These are phyloP conservation scores for Benitochromis conjunctus DNA, from an alignment of 2,113 vertebrate genomes.

Conservation along the genomic window DNA sequence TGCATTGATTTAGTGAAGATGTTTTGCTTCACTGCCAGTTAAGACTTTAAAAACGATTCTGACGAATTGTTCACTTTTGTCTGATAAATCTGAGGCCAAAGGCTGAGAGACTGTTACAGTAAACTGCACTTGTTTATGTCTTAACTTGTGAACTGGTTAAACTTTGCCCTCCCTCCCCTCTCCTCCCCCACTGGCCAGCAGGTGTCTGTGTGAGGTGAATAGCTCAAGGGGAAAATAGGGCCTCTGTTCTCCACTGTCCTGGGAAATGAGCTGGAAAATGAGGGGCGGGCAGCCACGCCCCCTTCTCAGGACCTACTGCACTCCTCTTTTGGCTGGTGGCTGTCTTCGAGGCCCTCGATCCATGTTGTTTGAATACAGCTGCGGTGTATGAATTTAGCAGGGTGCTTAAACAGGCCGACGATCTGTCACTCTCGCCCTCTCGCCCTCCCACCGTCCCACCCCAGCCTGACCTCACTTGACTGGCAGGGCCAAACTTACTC, in stretches of 20 bases:
- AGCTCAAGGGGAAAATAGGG: conserved; percentile 42
- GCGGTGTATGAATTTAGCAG: conserved; percentile 74
- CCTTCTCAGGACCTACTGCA: conserved; percentile 50
- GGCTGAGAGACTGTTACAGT: neutral
- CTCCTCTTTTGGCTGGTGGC: conserved; percentile 27
- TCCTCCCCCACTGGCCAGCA: conserved; percentile 52
- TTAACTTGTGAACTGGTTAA: conserved; percentile 52
- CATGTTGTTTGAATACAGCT: conserved; percentile 75
- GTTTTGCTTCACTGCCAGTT: too few relatives aligned
- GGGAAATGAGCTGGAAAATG: conserved; percentile 80
- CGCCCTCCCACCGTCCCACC: neutral
- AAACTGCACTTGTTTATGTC: neutral
- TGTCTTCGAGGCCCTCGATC: neutral
- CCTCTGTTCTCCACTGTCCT: conserved; percentile 68
- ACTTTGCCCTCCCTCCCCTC: conserved; percentile 13
- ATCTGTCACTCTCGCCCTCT: conserved; percentile 47
- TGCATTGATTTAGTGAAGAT: neutral
- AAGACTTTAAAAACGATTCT: neutral
- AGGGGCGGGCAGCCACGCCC: conserved; percentile 66
- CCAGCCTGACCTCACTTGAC: conserved; percentile 54
- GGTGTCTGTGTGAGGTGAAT: conserved; percentile 70
- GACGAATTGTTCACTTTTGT: neutral
- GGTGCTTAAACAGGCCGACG: conserved; percentile 69
- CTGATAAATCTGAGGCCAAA: neutral
- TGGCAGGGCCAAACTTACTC: conserved; percentile 25